Base-by-base conservation (phyloP, 2,113 vertebrate species). In the Pedetes capensis region DNA sequence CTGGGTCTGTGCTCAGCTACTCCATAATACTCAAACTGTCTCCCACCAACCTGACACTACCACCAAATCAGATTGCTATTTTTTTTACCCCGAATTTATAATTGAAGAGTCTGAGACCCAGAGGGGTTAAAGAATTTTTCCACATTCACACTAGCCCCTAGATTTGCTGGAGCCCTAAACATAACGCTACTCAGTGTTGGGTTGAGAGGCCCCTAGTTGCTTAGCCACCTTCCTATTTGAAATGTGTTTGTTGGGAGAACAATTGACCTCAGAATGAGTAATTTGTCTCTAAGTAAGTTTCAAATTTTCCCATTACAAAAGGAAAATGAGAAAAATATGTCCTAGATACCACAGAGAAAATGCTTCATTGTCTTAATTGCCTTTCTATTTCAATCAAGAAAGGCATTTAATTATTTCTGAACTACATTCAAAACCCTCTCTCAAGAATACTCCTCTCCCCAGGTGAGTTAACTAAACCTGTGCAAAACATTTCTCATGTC, bases 341-440 rank as follows among this genome's bases (percentile, higher is more conserved):
- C 96, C 97, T 96, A 97, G 96, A 97, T 97, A 95, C 86, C 90
- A 93, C 81, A 92, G 88, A 95, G 96, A 89, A 95, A 96, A 94
- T 86, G 78, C 82, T 85, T 79, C 94, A 49, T 93, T 94, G 95
- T 96, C 95, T 96, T 97, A 97, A 97, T 96, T 97, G 96, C 88
- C 96, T 97, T 96, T 96, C 96, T 97, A 95, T 97, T 97, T 97
- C 96, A 95, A 97, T 97, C 96, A 96, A 91, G 91, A 32, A 93
- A 96, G 78, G 82, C 93, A 91, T 91, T 97, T 97, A 97, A 97
- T 97, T 97, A 97, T 97, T 97, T 92, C 96, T 97, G 96, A 96
- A 96, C 95, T 96, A 97, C 91, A 96, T 96, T 97, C 96, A 95
- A 95, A 95, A 92, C 87, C 74, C 86, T 89, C 93, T 96, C 85